Conservation (phyloP, 2,888 invertebrate species). For the Oegoconia quadripuncta region DNA sequence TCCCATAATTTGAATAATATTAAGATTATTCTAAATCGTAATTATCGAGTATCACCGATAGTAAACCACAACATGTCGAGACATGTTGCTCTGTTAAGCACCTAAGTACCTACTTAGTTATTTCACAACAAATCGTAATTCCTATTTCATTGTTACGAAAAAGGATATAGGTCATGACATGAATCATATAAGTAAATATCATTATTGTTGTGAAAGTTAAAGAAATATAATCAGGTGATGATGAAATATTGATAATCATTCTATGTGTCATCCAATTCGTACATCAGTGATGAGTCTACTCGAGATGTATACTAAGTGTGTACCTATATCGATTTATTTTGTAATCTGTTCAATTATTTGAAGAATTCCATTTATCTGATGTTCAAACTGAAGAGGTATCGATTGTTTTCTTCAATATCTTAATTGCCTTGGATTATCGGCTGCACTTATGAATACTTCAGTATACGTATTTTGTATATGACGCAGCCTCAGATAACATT, state of each 20-base stretch:
- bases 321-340: conserved; percentile 28
- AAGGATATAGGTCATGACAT: background rate
- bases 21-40: too few relatives aligned
- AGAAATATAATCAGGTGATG: background rate
- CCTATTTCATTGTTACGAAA: background rate
- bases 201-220: background rate
- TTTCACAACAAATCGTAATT: conserved; percentile 10
- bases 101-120: too few relatives aligned
- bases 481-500: conserved; percentile 28
- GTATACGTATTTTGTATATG: conserved; percentile 27
- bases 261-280: too few relatives aligned
- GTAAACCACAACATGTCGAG: background rate
- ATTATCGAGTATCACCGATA: background rate
- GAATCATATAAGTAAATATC: conserved; percentile 1
- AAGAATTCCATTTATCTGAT: conserved; percentile 56
- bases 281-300: too few relatives aligned
- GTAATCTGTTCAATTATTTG: conserved; percentile 47
- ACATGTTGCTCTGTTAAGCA: too few relatives aligned
- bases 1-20: too few relatives aligned
- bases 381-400: conserved; percentile 31
- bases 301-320: conserved; percentile 24
- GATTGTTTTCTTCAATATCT: conserved; percentile 50
- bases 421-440: conserved; percentile 48
- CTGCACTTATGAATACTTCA: conserved; percentile 44
- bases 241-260: background rate